Evolutionary conservation across 2,113 vertebrate genomes (phyloP), one percentile per base, ranked within the genome.

Genomic region (Microcebus tavaratra): DNA sequence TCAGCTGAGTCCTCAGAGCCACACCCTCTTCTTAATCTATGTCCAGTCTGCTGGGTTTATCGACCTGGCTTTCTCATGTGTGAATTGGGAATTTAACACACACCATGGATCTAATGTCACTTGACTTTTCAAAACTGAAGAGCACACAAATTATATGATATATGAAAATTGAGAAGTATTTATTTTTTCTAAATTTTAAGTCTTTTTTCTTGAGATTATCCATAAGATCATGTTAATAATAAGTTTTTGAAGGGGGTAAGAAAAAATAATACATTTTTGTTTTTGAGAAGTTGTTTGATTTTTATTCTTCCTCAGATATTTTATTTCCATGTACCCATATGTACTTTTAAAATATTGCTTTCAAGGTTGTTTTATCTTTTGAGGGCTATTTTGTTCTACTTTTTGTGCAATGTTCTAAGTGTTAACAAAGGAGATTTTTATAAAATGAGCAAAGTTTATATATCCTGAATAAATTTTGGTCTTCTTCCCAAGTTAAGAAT

Each of bases 281-380:
- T 94, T 68, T 68, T 87, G n/a, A 90, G 10, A 94, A 82, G 25
- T 76, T 61, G 20, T 23, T 68, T 88, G 75, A 82, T 45, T 94
- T 92, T 92, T 61, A 57, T 84, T 94, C 93, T 73, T 6, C 20
- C 12, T 8, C 0, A 72, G 53, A 90, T 94, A 84, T 81, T 87
- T 29, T 17, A 91, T 85, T 90, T 85, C 34, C 2, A 50, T 21
- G 65, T 76, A 13, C 81, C 20, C n/a, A 73, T 42, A 88, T 75
- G 2, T 55, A 82, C 31, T 89, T 82, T n/a, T 13, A 79, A 73
- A 88, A 90, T 70, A 5, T 45, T 90, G 3, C 67, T 67, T 55
- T 89, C 31, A 68, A 61, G 14, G 3, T 42, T 85, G 39, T 93
- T 80, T 91, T 95, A 45, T 42, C 50, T 14, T 93, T 12, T 78